Base-by-base conservation (phyloP, 2,888 invertebrate species). In the Leistus spinibarbis region DNA sequence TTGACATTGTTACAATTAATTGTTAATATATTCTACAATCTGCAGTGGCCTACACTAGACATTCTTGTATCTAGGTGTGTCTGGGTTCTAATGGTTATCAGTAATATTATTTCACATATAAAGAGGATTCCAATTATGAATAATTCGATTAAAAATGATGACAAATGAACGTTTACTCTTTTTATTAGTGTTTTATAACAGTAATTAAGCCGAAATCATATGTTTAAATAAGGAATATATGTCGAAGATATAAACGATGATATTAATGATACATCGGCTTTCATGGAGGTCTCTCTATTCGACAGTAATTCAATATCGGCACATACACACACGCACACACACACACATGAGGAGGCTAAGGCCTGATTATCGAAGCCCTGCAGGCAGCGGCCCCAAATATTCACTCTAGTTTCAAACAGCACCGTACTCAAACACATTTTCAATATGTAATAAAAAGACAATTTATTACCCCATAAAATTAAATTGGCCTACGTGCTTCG, bases 251-350 rank as follows among this genome's bases (percentile, higher is more conserved):
- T 64, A 64, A 64, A 64, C 64, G 64, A 64, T 64, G 64, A 64
- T 24, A 64, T 64, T 64, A 64, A 64, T 23, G 23, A 54, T 54
- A 16, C 54, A 54, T 54, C 54, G 68, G 56, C 68, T 54, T 68
- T 68, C 68, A 53, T 54, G 68, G 68, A 68, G 68, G 68, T 68
- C 68, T 22, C 5, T 23, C 19, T 22, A 57, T 40, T 40, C 40
- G 40, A 40, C 40, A 40, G 40, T 3, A 40, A 40, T 40, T 40
- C 40, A 40, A 40, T 40, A 40, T 40, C 40, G 17, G 19, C 57
- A 57, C 13, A 57, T 1, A 57, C 57, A 57, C 57, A 57, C 16
- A n/a, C 57, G 10, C 56, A 56, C 16, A 57, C 60, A 60, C 19
- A 4, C 60, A 17, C 60, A 19, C 19, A 13, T 7, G 40, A 4